Evolutionary conservation across 2,797 vertebrate genomes (phyloP).

Genomic region (Euthynnus affinis): DNA sequence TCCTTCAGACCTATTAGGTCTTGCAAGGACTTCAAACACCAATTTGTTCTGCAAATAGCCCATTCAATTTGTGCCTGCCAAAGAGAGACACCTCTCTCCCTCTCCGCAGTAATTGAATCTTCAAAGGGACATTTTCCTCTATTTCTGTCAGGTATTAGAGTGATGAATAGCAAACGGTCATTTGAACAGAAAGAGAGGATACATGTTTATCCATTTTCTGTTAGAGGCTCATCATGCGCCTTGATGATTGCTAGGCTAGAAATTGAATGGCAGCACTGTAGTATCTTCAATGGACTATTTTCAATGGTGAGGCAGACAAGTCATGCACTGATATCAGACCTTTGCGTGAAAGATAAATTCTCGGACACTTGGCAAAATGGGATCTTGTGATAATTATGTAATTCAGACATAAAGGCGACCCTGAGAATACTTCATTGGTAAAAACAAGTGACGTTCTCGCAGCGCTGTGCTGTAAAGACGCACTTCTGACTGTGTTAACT

Average conservation of each 20-base stretch:
- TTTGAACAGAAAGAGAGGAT: conserved; percentile 82
- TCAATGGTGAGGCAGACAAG: conserved; percentile 58
- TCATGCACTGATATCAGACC: conserved; percentile 56
- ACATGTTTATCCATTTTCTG: conserved; percentile 84
- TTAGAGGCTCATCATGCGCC: conserved; percentile 78
- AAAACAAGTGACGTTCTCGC: conserved; percentile 23
- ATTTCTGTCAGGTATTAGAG: conserved; percentile 82
- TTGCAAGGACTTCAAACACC: conserved; percentile 87
- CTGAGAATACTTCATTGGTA: conserved; percentile 25
- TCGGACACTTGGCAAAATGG: conserved; percentile 44
- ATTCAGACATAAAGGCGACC: conserved; percentile 34
- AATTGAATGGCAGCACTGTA: conserved; percentile 58
- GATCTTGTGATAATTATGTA: conserved; percentile 51
- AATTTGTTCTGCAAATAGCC: conserved; percentile 90
- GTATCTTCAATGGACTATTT: conserved; percentile 66
- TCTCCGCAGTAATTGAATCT: conserved; percentile 88
- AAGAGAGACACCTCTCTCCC: conserved; percentile 83
- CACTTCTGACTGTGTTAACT: background rate
- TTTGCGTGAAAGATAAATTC: conserved; percentile 62
- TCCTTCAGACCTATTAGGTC: conserved; percentile 87
- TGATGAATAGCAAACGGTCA: conserved; percentile 85
- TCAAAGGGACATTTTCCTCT: conserved; percentile 87
- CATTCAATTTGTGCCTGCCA: conserved; percentile 83
- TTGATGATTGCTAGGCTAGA: conserved; percentile 75
- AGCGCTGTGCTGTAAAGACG: background rate